phyloP scores from a whole-genome alignment of 2,797 vertebrate species.

The Sylvilagus floridanus region DNA sequence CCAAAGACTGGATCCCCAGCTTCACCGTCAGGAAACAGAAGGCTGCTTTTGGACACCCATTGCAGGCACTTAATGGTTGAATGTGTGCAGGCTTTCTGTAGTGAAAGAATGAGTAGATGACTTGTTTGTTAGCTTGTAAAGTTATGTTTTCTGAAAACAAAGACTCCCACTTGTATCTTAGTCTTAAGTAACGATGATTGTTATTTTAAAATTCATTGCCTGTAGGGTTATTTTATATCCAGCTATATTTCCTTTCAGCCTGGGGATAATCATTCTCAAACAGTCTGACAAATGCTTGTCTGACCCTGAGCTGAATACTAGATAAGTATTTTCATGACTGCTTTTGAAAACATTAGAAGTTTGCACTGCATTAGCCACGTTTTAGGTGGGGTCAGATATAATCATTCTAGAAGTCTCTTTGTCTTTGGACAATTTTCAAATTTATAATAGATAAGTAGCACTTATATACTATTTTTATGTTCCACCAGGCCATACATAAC shows the following conservation, averaged over 20 bases:
- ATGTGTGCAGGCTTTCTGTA: not conserved
- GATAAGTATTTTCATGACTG: not conserved
- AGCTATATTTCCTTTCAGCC: not conserved
- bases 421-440: not conserved
- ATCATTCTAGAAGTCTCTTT: not conserved
- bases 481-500: not conserved
- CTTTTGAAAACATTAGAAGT: conserved; percentile 21
- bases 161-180: not conserved
- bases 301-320: not conserved
- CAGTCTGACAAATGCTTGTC: not conserved
- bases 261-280: not conserved
- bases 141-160: not conserved
- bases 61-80: not conserved
- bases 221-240: not conserved
- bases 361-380: not conserved
- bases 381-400: not conserved
- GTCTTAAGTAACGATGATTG: not conserved
- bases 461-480: not conserved
- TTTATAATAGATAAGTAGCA: not conserved
- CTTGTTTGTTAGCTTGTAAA: conserved; percentile 62
- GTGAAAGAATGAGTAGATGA: conserved; percentile 38
- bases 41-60: not conserved
- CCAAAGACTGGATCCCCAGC: conserved; percentile 54
- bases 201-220: conserved; percentile 12
- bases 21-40: not conserved